Conservation (phyloP, 2,888 invertebrate genomes). For the Sympetrum striolatum region DNA sequence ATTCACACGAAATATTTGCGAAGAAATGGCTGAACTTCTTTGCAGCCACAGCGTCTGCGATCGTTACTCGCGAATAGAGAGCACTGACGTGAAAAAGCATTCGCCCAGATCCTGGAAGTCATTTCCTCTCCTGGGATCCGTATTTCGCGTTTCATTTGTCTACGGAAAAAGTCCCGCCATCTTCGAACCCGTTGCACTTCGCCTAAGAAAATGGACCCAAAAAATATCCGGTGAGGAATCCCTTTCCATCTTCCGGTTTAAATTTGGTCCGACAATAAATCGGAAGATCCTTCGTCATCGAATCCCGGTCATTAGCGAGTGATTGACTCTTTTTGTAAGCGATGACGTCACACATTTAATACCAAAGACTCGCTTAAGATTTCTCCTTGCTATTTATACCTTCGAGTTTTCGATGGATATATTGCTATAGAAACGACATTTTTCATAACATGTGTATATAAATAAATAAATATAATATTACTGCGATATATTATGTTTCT, state of each 20-base stretch:
- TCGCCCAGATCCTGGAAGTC: not conserved
- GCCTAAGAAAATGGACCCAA: not conserved
- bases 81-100: not conserved
- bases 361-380: too few species aligned
- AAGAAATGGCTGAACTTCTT: too few species aligned
- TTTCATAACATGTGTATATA: too few species aligned
- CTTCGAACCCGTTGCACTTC: not conserved
- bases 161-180: not conserved
- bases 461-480: too few species aligned
- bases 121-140: not conserved
- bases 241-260: constrained; percentile 14
- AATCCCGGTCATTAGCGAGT: constrained; percentile 26
- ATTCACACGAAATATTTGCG: too few species aligned
- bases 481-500: too few species aligned
- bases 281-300: constrained; percentile 7
- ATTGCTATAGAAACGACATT: too few species aligned
- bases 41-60: not conserved
- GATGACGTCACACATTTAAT: too few species aligned
- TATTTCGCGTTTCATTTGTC: not conserved
- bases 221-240: not conserved
- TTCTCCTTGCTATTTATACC: too few species aligned
- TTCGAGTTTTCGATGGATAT: too few species aligned
- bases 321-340: constrained; percentile 20
- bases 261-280: constrained; percentile 30
- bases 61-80: not conserved